Evolutionary conservation across 2,797 vertebrate species (phyloP).

Genomic region (Chiloscyllium punctatum): DNA sequence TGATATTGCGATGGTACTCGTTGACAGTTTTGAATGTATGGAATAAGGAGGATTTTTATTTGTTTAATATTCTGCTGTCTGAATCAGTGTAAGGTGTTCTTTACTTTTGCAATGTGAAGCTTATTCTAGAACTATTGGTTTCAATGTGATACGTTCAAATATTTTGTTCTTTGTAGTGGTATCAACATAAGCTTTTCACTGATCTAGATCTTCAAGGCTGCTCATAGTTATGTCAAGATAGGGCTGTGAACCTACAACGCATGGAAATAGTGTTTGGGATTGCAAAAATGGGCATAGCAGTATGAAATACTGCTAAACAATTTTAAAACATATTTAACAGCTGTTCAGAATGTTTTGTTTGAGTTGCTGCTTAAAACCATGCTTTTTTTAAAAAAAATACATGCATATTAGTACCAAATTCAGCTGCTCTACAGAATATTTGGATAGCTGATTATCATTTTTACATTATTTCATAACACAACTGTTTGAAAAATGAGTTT

Average conservation of each 20-base stretch:
- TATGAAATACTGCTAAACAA: not conserved
- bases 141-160: not conserved
- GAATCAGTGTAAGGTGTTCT: not conserved
- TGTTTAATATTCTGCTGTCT: not conserved
- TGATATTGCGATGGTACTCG: not conserved
- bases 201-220: not conserved
- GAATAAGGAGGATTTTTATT: not conserved
- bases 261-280: not conserved
- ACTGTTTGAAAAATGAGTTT: not conserved
- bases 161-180: not conserved
- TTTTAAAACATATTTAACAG: not conserved
- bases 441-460: not conserved
- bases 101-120: not conserved
- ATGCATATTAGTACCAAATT: not conserved
- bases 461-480: not conserved
- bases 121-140: not conserved
- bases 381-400: not conserved
- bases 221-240: not conserved
- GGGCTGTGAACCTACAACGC: not conserved
- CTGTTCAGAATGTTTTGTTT: not conserved
- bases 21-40: not conserved
- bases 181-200: not conserved
- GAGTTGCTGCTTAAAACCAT: conserved; percentile 27
- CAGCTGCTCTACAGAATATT: not conserved
- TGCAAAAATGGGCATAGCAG: conserved; percentile 19